phyloP scores from a whole-genome alignment of 2,113 vertebrate species.

The Ellobius talpinus region DNA sequence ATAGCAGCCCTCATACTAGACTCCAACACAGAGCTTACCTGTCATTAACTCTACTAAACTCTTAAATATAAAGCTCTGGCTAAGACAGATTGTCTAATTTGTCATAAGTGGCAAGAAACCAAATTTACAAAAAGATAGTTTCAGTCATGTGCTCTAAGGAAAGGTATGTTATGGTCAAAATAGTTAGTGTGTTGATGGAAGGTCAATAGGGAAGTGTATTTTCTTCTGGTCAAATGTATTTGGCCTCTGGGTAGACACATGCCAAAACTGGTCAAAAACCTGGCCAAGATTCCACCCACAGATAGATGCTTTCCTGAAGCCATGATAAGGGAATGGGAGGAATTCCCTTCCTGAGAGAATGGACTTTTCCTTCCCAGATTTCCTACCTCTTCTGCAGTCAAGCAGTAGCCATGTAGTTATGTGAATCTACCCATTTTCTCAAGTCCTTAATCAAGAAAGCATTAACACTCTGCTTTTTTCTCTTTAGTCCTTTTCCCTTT shows the following conservation, averaged over 20 bases:
- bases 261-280: too few species aligned
- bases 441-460: background rate
- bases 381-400: background rate
- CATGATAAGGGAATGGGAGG: background rate
- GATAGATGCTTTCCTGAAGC: background rate
- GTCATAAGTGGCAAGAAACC: background rate
- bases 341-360: background rate
- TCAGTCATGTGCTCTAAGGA: background rate
- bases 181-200: background rate
- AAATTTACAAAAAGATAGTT: background rate
- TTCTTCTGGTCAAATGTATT: background rate
- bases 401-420: too few species aligned
- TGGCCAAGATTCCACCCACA: background rate
- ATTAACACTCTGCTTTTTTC: background rate
- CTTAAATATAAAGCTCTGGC: background rate
- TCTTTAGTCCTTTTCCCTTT: background rate
- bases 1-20: background rate
- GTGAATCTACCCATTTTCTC: background rate
- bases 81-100: background rate
- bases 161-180: background rate
- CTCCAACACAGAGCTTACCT: background rate
- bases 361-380: background rate
- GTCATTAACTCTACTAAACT: background rate
- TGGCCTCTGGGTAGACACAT: background rate
- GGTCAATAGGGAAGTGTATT: background rate